phyloP scores from a whole-genome alignment of 2,888 invertebrate genomes.

The Ochropacha duplaris region DNA sequence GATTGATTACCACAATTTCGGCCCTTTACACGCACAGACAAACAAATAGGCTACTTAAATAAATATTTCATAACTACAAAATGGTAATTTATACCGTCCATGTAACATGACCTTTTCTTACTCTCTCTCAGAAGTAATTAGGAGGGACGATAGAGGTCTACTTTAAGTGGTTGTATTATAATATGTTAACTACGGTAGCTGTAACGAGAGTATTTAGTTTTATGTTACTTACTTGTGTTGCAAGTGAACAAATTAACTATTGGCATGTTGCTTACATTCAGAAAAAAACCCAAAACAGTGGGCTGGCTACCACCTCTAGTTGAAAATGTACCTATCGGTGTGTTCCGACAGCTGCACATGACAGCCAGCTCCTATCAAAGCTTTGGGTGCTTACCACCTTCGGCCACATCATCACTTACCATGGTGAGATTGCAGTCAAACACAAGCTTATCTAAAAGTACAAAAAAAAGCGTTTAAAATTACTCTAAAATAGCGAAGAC shows the following conservation, averaged over 20 bases:
- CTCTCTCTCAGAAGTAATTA: too few species aligned
- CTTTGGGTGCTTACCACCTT: neutral
- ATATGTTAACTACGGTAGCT: neutral
- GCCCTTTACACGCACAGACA: constrained; percentile 52
- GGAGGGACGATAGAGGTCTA: neutral
- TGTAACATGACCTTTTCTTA: neutral
- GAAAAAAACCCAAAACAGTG: too few species aligned
- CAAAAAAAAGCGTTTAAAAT: too few species aligned
- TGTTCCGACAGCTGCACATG: too few species aligned
- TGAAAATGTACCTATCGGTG: too few species aligned
- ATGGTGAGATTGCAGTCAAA: too few species aligned
- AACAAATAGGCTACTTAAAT: constrained; percentile 70
- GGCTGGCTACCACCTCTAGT: too few species aligned
- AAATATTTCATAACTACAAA: constrained; percentile 61
- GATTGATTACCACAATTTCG: constrained; percentile 50
- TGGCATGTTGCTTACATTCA: too few species aligned
- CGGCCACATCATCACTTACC: too few species aligned
- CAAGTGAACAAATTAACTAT: neutral
- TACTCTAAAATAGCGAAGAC: too few species aligned
- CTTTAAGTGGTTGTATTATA: neutral
- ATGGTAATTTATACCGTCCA: constrained; percentile 41
- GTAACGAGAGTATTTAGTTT: neutral
- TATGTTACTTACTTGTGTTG: neutral
- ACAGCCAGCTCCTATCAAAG: too few species aligned
- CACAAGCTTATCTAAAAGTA: too few species aligned